Evolutionary conservation across 92 coral and sea anemone species (phyloP).

Genomic region (Epizoanthus fatuus): DNA sequence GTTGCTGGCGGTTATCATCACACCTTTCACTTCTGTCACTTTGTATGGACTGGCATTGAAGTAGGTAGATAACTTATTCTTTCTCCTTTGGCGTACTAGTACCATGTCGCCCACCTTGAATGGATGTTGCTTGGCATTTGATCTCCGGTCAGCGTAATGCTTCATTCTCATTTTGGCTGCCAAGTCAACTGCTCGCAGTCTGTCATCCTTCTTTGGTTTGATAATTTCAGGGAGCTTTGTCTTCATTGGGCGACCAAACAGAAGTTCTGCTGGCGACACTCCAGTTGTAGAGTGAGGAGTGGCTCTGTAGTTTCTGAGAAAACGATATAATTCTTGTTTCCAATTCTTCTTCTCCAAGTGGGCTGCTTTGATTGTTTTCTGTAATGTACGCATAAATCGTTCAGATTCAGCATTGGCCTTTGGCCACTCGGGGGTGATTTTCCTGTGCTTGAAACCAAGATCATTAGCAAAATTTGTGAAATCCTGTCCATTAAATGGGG

Average conservation of each 20-base stretch:
- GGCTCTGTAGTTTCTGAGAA: neutral
- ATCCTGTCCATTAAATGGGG: neutral
- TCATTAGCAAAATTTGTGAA: neutral
- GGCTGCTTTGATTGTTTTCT: neutral
- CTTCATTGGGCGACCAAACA: neutral
- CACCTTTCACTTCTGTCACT: neutral
- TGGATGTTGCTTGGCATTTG: neutral
- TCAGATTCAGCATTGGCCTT: conserved; percentile 1
- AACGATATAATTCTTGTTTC: neutral
- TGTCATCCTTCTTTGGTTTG: neutral
- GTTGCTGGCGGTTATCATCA: neutral
- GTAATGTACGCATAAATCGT: neutral
- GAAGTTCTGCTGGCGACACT: neutral
- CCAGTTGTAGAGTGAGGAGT: neutral
- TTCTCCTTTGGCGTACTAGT: neutral
- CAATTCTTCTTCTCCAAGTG: neutral
- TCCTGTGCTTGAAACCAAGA: neutral
- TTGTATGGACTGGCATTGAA: neutral
- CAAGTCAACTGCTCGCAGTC: neutral
- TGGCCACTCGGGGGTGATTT: conserved; percentile 15
- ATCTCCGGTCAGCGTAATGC: neutral
- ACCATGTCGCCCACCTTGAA: neutral
- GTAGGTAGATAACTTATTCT: neutral
- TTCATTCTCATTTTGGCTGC: neutral
- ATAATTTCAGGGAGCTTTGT: neutral